Conservation (phyloP, 1,140 invertebrate genomes). For the Drosophila obscura region DNA sequence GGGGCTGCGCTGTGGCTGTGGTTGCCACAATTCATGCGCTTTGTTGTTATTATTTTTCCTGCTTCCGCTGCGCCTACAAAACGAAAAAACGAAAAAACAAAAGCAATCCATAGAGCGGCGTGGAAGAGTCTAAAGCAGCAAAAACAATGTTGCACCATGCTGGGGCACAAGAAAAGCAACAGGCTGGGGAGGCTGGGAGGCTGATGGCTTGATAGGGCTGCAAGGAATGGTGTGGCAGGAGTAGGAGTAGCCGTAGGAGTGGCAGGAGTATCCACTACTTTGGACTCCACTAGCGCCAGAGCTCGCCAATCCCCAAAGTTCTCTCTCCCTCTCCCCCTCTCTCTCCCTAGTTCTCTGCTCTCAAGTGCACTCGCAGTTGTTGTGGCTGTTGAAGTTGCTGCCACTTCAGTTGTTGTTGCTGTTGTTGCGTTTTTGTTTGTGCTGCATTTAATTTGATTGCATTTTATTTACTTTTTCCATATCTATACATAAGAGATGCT, state of each 20-base stretch:
- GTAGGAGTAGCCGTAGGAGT: slow-evolving; percentile 23
- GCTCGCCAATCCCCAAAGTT: slow-evolving; percentile 73
- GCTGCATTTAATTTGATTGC: slow-evolving; percentile 81
- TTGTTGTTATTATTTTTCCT: slow-evolving; percentile 71
- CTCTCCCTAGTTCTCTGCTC: slow-evolving; percentile 11
- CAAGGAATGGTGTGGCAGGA: slow-evolving; percentile 7
- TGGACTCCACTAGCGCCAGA: slow-evolving; percentile 57
- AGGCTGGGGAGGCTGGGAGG: slow-evolving; percentile 50
- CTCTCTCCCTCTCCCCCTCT: not conserved
- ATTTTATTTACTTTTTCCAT: slow-evolving; percentile 73
- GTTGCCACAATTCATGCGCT: slow-evolving; percentile 69
- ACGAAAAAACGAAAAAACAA: slow-evolving; percentile 42
- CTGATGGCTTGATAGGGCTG: not conserved
- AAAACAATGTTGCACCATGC: slow-evolving; percentile 71
- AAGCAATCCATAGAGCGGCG: slow-evolving; percentile 7
- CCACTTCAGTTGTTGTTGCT: slow-evolving; percentile 51
- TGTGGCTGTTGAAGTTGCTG: slow-evolving; percentile 58
- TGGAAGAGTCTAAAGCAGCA: slow-evolving; percentile 30
- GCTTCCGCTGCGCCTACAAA: slow-evolving; percentile 70
- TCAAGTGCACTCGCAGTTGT: slow-evolving; percentile 63
- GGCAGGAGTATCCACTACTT: slow-evolving; percentile 47
- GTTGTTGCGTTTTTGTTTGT: slow-evolving; percentile 51
- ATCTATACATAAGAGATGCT: slow-evolving; percentile 41
- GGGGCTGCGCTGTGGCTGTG: slow-evolving; percentile 42
- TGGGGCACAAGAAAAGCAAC: slow-evolving; percentile 64